phyloP scores from a whole-genome alignment of 92 coral and sea anemone genomes.

The Pocillopora grandis region DNA sequence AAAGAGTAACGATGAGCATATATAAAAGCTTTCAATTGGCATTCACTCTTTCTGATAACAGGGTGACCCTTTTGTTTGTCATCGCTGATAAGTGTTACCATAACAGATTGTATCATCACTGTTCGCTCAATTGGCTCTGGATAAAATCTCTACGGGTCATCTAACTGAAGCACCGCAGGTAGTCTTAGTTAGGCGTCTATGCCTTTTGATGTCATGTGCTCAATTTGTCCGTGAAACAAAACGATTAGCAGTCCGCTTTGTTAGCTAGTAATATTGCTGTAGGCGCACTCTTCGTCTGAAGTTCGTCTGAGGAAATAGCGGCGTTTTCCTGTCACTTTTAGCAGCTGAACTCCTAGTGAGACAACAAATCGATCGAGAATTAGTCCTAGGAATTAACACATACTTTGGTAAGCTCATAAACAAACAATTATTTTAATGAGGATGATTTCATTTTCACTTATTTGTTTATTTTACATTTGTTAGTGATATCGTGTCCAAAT shows the following conservation, averaged over 20 bases:
- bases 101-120: not conserved
- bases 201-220: slow-evolving; percentile 27
- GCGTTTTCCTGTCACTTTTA: not conserved
- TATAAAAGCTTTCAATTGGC: not conserved
- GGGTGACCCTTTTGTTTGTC: not conserved
- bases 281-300: not conserved
- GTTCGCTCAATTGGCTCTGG: not conserved
- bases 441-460: slow-evolving; percentile 21
- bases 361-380: not conserved
- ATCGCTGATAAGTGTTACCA: not conserved
- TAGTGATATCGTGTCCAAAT: slow-evolving; percentile 28
- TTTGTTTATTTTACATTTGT: slow-evolving; percentile 19
- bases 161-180: slow-evolving; percentile 4
- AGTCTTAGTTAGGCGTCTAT: not conserved
- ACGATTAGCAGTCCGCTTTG: not conserved
- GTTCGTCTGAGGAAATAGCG: not conserved
- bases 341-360: not conserved
- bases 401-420: slow-evolving; percentile 26
- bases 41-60: not conserved
- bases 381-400: not conserved
- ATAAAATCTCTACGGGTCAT: slow-evolving; percentile 4
- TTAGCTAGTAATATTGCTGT: not conserved
- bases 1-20: too few relatives aligned
- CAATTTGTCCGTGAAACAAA: not conserved
- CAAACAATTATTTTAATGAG: slow-evolving; percentile 18